Conservation (phyloP, 2,113 vertebrate species). For the Erythrolamprus reginae region DNA sequence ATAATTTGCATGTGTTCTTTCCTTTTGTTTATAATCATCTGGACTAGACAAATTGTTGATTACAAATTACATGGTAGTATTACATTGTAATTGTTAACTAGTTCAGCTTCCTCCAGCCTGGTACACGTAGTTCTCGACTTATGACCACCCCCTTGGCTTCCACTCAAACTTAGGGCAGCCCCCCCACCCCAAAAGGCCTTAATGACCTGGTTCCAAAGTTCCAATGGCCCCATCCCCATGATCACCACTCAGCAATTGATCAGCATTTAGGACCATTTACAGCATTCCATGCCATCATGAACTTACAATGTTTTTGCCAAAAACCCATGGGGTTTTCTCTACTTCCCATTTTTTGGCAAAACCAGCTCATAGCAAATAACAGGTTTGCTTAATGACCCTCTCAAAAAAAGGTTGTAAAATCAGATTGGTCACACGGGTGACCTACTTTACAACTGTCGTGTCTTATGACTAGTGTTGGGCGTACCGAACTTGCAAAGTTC, state of each 20-base stretch:
- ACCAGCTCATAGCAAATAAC: not conserved
- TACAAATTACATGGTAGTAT: not conserved
- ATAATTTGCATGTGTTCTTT: not conserved
- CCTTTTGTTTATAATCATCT: not conserved
- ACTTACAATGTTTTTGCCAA: not conserved
- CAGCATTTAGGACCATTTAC: not conserved
- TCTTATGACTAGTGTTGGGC: no score
- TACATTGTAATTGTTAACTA: not conserved
- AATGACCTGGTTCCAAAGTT: not conserved
- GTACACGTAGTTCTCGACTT: not conserved
- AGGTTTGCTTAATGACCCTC: not conserved
- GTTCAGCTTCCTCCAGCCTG: not conserved
- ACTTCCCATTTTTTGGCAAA: not conserved
- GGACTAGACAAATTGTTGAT: not conserved
- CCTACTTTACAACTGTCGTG: not conserved
- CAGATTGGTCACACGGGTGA: not conserved
- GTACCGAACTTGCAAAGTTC: no score
- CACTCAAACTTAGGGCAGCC: not conserved
- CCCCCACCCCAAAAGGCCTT: not conserved
- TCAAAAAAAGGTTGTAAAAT: not conserved
- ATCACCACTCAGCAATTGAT: not conserved
- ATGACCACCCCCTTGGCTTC: not conserved
- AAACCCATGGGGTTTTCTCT: not conserved
- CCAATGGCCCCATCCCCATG: not conserved
- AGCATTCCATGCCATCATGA: not conserved